These are phyloP conservation scores for Hucho hucho DNA, from an alignment of 2,113 vertebrate genomes.

Conservation along the genomic window DNA sequence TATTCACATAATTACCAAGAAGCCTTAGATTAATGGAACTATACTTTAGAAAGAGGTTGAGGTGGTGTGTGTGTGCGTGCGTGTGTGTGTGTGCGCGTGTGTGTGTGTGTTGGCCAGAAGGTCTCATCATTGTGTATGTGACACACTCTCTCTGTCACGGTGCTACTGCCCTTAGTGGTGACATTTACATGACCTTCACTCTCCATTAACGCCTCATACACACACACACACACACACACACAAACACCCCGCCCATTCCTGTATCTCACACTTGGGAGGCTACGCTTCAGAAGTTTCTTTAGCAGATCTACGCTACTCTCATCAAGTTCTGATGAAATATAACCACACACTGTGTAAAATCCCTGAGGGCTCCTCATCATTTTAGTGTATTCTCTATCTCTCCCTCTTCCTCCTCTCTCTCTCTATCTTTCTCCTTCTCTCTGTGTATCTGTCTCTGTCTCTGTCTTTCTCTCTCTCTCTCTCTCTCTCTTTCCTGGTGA, in stretches of 20 bases:
- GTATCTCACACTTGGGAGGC: too few species aligned
- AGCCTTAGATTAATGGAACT: too few species aligned
- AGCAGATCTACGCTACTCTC: neutral
- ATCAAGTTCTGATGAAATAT: neutral
- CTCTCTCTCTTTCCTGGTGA: conserved; percentile 7
- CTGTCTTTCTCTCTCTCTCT: neutral
- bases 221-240: neutral
- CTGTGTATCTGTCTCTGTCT: neutral
- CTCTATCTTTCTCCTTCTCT: neutral
- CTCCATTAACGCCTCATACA: conserved; percentile 22
- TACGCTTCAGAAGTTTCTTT: too few species aligned
- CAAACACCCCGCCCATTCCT: neutral
- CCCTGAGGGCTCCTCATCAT: neutral
- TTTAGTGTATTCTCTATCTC: conserved; percentile 4
- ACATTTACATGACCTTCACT: conserved; percentile 67
- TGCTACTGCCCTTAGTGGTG: conserved; percentile 48
- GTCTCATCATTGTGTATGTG: conserved; percentile 4
- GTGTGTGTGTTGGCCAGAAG: neutral
- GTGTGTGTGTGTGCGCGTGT: neutral
- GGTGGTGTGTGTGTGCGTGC: conserved; percentile 3
- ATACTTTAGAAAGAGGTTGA: too few species aligned
- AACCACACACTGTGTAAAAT: too few species aligned
- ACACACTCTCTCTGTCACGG: conserved; percentile 57
- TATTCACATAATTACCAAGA: too few species aligned
- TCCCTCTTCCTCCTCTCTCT: neutral